Conservation (phyloP, 2,888 invertebrate genomes). For the Acleris cristana region DNA sequence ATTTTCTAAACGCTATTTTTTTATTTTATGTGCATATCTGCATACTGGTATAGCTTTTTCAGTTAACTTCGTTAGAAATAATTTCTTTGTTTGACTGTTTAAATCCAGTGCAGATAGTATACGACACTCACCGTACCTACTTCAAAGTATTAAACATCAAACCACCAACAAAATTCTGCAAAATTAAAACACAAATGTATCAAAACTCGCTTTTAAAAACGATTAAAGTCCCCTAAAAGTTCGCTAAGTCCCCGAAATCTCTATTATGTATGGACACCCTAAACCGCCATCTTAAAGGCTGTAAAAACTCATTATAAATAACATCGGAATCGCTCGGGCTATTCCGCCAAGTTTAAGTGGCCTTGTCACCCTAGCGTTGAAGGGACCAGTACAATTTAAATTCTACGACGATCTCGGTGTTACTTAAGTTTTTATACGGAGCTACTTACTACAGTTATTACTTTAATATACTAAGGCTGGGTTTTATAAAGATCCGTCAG, state of each 20-base stretch:
- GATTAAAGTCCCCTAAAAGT: slow-evolving; percentile 9
- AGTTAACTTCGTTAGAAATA: too few relatives aligned
- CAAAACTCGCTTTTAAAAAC: slow-evolving; percentile 3
- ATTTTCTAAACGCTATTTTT: too few relatives aligned
- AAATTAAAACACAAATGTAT: slow-evolving; percentile 15
- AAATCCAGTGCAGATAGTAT: too few relatives aligned
- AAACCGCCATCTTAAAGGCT: slow-evolving; percentile 20
- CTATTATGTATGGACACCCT: slow-evolving; percentile 23
- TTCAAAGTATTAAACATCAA: too few relatives aligned
- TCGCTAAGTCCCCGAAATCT: slow-evolving; percentile 8
- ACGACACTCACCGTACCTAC: too few relatives aligned
- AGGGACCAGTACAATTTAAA: slow-evolving; percentile 19
- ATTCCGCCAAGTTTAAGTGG: slow-evolving; percentile 74
- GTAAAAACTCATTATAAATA: slow-evolving; percentile 76
- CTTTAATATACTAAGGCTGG: too few relatives aligned
- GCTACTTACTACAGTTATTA: too few relatives aligned
- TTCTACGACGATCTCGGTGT: background rate
- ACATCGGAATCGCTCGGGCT: slow-evolving; percentile 70
- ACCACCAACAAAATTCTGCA: background rate
- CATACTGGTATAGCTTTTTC: too few relatives aligned
- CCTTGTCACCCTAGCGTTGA: slow-evolving; percentile 65
- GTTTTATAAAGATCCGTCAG: too few relatives aligned
- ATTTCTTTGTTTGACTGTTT: too few relatives aligned
- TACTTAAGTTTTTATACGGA: background rate
- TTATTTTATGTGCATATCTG: too few relatives aligned